Percentiles rank a stretch among this genome's conserved stretches.
These are phyloP conservation scores for Xanthia togata DNA, from an alignment of 2,888 invertebrate species.

Conservation along the genomic window DNA sequence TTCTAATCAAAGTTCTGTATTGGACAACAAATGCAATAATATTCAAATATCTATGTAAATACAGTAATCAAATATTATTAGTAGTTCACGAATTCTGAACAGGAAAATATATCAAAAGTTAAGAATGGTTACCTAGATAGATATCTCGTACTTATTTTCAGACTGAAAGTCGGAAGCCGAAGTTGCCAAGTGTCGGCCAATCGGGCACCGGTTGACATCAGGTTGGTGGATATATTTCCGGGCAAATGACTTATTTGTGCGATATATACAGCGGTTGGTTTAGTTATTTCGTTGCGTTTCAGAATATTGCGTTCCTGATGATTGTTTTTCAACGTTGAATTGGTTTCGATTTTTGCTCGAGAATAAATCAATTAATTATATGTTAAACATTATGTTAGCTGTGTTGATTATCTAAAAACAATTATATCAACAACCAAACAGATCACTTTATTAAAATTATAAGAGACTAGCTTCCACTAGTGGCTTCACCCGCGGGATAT, in stretches of 20 bases:
- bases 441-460: no score
- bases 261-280: background rate
- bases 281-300: background rate
- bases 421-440: no score
- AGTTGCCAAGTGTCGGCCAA: conserved; percentile 30
- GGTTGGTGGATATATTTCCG: conserved; percentile 31
- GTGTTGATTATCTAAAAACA: no score
- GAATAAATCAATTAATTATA: no score
- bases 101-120: background rate
- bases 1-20: no score
- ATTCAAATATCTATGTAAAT: no score
- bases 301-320: background rate
- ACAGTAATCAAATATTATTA: background rate
- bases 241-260: conserved; percentile 31
- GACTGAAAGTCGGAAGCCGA: conserved; percentile 2
- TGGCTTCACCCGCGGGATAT: no score
- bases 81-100: background rate
- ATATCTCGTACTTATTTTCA: conserved; percentile 7
- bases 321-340: background rate
- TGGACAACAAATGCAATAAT: no score
- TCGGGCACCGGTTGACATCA: conserved; percentile 16
- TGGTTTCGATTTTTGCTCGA: no score
- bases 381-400: no score
- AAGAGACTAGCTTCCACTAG: no score
- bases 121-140: background rate